phyloP scores from a whole-genome alignment of 2,888 invertebrate genomes.

The Tetragnatha montana region DNA sequence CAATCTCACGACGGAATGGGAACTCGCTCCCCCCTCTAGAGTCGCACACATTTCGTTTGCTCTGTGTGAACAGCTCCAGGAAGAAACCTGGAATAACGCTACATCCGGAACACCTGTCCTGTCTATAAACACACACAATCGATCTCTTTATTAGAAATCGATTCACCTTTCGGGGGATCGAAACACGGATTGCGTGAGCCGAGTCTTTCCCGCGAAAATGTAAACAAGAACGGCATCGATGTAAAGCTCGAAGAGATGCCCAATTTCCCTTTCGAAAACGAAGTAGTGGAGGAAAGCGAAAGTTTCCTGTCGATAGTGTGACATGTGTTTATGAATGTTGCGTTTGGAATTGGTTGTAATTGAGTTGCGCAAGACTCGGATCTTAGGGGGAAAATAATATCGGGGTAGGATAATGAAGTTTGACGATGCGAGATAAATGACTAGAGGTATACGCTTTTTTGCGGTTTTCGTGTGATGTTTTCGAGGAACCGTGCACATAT shows the following conservation, averaged over 20 bases:
- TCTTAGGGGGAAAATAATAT: neutral
- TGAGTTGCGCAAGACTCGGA: neutral
- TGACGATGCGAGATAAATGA: neutral
- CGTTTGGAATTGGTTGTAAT: neutral
- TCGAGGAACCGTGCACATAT: neutral
- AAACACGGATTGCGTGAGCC: constrained; percentile 33
- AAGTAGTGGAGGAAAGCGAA: neutral
- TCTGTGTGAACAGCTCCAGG: constrained; percentile 40
- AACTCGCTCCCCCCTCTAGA: neutral
- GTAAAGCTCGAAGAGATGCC: neutral
- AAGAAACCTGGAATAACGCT: constrained; percentile 32
- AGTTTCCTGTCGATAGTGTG: constrained; percentile 14
- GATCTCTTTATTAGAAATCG: constrained; percentile 30
- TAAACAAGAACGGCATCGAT: constrained; percentile 25
- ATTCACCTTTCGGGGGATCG: constrained; percentile 37
- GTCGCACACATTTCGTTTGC: neutral
- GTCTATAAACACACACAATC: constrained; percentile 11
- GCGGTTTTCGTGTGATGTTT: neutral
- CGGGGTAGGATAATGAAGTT: neutral
- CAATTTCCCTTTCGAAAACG: neutral
- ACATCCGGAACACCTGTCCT: constrained; percentile 42
- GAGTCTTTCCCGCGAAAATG: constrained; percentile 11
- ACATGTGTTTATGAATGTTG: neutral
- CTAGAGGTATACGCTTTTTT: neutral
- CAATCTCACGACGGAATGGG: constrained; percentile 5